Base-by-base conservation (phyloP, 2,888 invertebrate genomes). In the Chloroclystis v-ata region DNA sequence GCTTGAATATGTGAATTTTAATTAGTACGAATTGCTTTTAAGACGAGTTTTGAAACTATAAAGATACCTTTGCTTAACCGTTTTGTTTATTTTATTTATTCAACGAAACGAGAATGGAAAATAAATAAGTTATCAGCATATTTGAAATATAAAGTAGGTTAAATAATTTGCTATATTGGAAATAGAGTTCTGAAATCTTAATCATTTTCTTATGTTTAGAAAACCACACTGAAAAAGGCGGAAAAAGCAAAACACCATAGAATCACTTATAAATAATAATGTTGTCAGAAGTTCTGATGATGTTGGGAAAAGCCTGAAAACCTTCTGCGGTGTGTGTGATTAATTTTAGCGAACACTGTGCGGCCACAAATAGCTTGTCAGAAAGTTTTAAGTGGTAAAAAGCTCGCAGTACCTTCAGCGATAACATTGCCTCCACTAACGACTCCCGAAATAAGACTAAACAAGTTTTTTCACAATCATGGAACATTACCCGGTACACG, bases 351-450 rank as follows among this genome's bases (percentile, higher is more conserved):
- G 75, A 77, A 81, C 78, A 80, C 78, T 82, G 75, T 71, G 71
- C 72, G 72, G 68, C 72, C 79, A 77, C 78, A 82, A 83, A 83
- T 78, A 78, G 80, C 74, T 76, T 79, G 79, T 81, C 82, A 82
- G 74, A 78, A 82, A 83, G 76, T 83, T 84, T 82, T 82, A 81
- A 79, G 81, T 82, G 76, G 79, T 80, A 83, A 84, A 82, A 82
- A 81, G 74, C 74, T 67, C 63, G 72, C 75, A 72, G 74, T 75
- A 72, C 71, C 5, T 20, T 20, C 3, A 70, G 67, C 63, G 70
- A 75, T 75, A 77, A 82, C 78, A 78, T 79, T 78, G 72, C 72
- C 71, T 79, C 78, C 75, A 72, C 74, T 82, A 80, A 82, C 81
- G 76, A 72, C 71, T 69, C 70, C 72, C 74, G 65, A 77, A 82